Base-by-base conservation (phyloP, 1,140 invertebrate genomes). In the Diplogasteroides magnus region DNA sequence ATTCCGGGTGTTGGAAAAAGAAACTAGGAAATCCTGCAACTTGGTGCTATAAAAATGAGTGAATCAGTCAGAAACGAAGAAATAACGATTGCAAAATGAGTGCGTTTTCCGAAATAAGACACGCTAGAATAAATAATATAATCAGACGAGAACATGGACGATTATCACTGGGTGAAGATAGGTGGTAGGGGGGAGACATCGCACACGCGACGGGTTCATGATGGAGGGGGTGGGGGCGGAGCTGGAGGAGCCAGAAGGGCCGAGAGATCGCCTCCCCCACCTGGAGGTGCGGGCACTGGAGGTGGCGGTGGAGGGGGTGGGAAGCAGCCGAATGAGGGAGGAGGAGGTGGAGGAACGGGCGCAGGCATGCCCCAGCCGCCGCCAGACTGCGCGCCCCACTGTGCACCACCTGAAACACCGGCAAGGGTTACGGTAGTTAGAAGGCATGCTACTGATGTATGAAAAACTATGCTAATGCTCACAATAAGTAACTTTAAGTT, bases 231-330 rank as follows among this genome's bases (percentile, higher is more conserved):
- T 2, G 69, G 69, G 15, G 69, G 69, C 48, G 69, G 62, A 19
- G 62, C 62, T 48, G 69, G 62, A 19, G 62, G 48, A 11, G 63
- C 62, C 0, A 71, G 58, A 37, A 65, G 63, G 23, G 37, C 27
- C 6, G 63, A 71, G 0, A 65, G 19, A 55, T 71, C 69, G 6
- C 59, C 26, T 2, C 15, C 15, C 2, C 61, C 61, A 31, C 15
- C 23, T 14, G 37, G 13, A 23, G 64, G 61, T 1, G 64, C 32
- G 28, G 57, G 37, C 29, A 63, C 62, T 25, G 69, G 69, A 14
- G 69, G 69, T 48, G 69, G 69, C 19, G 69, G 69, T 25, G 69
- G 69, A n/a, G 69, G 69, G 60, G 69, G 69, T 31, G 48, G 29
- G 27, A 58, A 64, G 25, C 57, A n/a, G 26, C 25, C 60, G 19